Conservation (phyloP, 2,888 invertebrate species). For the Hirtodrosophila confusa region DNA sequence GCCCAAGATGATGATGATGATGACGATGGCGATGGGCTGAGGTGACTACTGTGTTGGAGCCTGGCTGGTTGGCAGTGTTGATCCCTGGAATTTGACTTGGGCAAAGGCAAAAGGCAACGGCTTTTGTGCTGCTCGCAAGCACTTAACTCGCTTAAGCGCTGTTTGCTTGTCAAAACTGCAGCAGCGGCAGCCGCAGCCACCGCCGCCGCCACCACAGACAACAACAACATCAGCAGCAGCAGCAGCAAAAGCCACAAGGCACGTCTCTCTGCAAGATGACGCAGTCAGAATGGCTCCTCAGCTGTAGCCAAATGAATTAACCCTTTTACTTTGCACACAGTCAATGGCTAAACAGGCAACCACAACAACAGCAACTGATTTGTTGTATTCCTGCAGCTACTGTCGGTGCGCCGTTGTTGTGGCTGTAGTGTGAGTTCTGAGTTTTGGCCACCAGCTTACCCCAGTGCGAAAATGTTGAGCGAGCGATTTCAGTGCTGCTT, state of each 20-base stretch:
- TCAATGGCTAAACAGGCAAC: slow-evolving; percentile 35
- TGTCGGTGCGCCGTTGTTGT: slow-evolving; percentile 4
- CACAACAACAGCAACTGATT: slow-evolving; percentile 53
- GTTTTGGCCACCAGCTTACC: slow-evolving; percentile 50
- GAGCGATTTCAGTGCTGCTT: too few relatives aligned
- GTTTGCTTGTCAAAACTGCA: slow-evolving; percentile 73
- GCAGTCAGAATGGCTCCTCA: slow-evolving; percentile 62
- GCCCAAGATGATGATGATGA: slow-evolving; percentile 32
- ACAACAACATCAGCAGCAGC: slow-evolving; percentile 24
- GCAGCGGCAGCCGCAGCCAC: slow-evolving; percentile 46
- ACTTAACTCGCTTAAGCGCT: slow-evolving; percentile 74
- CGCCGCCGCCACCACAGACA: slow-evolving; percentile 23
- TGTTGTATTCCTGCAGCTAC: slow-evolving; percentile 54
- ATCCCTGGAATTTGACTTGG: slow-evolving; percentile 68
- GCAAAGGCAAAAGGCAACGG: slow-evolving; percentile 48
- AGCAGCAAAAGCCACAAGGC: slow-evolving; percentile 48
- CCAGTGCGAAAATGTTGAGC: slow-evolving; percentile 53
- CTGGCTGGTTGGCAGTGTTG: slow-evolving; percentile 36
- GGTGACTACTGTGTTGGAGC: slow-evolving; percentile 59
- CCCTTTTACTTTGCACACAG: slow-evolving; percentile 75
- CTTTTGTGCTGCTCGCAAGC: slow-evolving; percentile 63
- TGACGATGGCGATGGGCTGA: slow-evolving; percentile 13
- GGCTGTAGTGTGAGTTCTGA: slow-evolving; percentile 43
- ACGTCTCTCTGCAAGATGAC: slow-evolving; percentile 65
- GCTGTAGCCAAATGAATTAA: slow-evolving; percentile 74